Conservation (phyloP, 2,113 vertebrate species). For the Sterrhoptilus dennistouni region DNA sequence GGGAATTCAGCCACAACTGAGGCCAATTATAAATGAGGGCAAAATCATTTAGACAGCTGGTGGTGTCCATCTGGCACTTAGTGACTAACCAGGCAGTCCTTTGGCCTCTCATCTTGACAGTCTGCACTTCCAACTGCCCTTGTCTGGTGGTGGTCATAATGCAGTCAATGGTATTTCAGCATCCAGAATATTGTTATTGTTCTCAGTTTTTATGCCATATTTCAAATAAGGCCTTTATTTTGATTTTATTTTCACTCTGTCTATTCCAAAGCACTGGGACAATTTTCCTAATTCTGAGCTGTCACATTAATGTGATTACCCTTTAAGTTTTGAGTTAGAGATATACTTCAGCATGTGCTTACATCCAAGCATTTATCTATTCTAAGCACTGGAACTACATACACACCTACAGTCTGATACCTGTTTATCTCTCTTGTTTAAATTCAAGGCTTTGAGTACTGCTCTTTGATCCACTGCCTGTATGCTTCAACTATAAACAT, state of each 20-base stretch:
- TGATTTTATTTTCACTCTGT: not conserved
- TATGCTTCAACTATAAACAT: not conserved
- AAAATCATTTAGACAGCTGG: slow-evolving; percentile 1
- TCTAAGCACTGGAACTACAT: not conserved
- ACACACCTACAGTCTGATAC: not conserved
- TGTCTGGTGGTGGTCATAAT: fast-evolving
- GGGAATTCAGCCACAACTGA: not conserved
- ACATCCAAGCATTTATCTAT: not conserved
- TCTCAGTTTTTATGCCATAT: not conserved
- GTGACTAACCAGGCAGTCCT: not conserved
- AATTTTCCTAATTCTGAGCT: not conserved
- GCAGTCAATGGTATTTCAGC: fast-evolving
- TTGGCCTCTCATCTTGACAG: not conserved
- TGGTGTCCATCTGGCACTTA: not conserved
- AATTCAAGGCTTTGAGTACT: not conserved
- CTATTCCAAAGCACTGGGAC: not conserved
- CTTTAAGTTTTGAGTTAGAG: not conserved
- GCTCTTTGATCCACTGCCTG: not conserved
- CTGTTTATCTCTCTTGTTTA: not conserved
- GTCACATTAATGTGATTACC: not conserved
- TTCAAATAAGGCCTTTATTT: not conserved
- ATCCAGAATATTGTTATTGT: not conserved
- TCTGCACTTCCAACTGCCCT: not conserved
- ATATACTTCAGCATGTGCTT: not conserved
- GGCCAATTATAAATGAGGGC: slow-evolving; percentile 4